Percentiles rank a stretch among this genome's conserved stretches.
Conservation (phyloP, 1,140 invertebrate species). For the Oreohelix idahoensis region DNA sequence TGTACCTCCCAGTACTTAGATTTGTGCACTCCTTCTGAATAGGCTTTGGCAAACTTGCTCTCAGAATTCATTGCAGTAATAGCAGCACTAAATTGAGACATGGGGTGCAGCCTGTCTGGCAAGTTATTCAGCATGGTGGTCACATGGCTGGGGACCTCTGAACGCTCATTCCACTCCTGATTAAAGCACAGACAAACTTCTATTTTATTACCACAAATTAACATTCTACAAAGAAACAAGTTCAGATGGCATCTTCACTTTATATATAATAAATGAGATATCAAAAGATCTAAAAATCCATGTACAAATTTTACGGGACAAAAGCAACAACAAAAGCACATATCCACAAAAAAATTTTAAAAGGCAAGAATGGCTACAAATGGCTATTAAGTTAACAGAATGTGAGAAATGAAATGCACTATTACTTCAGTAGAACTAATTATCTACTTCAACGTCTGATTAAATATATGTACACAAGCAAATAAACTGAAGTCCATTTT, state of each 20-base stretch:
- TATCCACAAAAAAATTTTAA: too few species aligned
- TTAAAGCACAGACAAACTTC: conserved; percentile 21
- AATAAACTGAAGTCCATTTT: too few species aligned
- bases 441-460: too few species aligned
- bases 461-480: too few species aligned
- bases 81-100: conserved; percentile 95
- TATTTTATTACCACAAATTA: not conserved
- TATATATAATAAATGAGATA: too few species aligned
- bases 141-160: conserved; percentile 91
- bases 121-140: conserved; percentile 96
- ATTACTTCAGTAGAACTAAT: too few species aligned
- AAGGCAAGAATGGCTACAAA: too few species aligned
- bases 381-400: too few species aligned
- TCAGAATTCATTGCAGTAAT: conserved; percentile 94
- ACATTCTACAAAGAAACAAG: not conserved
- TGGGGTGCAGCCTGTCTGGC: conserved; percentile 93
- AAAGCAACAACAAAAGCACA: too few species aligned
- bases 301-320: too few species aligned
- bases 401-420: too few species aligned
- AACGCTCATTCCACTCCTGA: conserved; percentile 89
- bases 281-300: too few species aligned
- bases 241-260: not conserved
- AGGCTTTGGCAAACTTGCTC: conserved; percentile 94
- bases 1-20: conserved; percentile 89
- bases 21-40: conserved; percentile 88